Evolutionary conservation across 2,113 vertebrate species (phyloP).

Genomic region (Istiophorus platypterus): DNA sequence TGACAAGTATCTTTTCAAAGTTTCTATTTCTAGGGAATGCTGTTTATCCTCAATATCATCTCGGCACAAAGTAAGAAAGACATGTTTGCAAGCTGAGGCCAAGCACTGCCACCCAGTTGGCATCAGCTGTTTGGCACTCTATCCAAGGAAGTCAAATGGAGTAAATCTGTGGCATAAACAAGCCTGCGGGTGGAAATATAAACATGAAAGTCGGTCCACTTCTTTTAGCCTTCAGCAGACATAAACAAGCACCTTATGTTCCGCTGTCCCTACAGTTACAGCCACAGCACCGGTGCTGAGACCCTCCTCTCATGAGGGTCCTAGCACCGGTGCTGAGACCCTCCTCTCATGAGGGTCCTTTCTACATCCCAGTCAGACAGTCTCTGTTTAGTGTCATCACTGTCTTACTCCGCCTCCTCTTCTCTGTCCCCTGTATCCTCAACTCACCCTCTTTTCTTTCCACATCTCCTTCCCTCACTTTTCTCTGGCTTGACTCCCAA

Average conservation of each 20-base stretch:
- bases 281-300: neutral
- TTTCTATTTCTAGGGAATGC: neutral
- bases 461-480: conserved; percentile 50
- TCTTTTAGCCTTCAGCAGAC: conserved; percentile 43
- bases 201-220: conserved; percentile 59
- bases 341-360: neutral
- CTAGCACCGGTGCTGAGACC: neutral
- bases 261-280: conserved; percentile 27
- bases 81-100: conserved; percentile 37
- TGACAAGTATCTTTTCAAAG: neutral
- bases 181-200: conserved; percentile 62
- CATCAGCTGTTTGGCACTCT: conserved; percentile 49
- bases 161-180: conserved; percentile 68
- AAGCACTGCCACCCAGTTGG: conserved; percentile 49
- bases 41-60: conserved; percentile 37
- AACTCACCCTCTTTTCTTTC: conserved; percentile 20
- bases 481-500: conserved; percentile 72
- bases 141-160: conserved; percentile 55
- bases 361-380: neutral
- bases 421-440: conserved; percentile 24
- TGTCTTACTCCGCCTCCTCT: neutral
- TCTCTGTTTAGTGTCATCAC: conserved; percentile 8
- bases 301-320: neutral
- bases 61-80: conserved; percentile 46
- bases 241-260: conserved; percentile 70